phyloP scores from a whole-genome alignment of 2,888 invertebrate genomes.

The Drosophila multiciliata region DNA sequence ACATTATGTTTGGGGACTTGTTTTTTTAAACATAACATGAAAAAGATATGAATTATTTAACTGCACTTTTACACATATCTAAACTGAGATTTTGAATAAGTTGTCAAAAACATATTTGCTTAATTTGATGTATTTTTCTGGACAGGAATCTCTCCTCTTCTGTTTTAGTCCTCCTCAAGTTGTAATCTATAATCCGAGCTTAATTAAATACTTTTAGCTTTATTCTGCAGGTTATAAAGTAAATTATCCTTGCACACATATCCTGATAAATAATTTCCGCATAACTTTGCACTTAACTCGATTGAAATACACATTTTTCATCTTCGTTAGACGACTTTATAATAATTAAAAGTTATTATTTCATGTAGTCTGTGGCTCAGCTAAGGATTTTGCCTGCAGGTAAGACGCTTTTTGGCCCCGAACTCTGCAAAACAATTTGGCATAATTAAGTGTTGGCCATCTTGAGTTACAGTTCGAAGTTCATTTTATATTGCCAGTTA shows the following conservation, averaged over 20 bases:
- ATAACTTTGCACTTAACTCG: neutral
- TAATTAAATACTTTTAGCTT: neutral
- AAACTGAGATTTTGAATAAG: neutral
- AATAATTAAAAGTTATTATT: constrained; percentile 45
- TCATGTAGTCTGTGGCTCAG: constrained; percentile 8
- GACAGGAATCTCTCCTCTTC: neutral
- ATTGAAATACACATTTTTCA: constrained; percentile 1
- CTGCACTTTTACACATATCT: no score
- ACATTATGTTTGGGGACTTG: no score
- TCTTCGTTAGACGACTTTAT: constrained; percentile 10
- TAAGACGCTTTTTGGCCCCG: constrained; percentile 5
- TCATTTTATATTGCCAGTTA: constrained; percentile 17
- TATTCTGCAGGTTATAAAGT: neutral
- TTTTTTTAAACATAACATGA: no score
- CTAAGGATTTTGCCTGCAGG: constrained; percentile 35
- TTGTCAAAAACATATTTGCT: neutral
- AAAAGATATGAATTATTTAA: no score
- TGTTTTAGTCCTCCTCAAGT: neutral
- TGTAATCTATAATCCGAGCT: neutral
- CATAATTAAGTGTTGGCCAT: constrained; percentile 58
- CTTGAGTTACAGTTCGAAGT: constrained; percentile 39
- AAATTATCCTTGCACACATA: neutral
- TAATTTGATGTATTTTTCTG: neutral
- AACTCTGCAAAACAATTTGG: constrained; percentile 47
- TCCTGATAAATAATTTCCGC: neutral